Conservation (phyloP, 1,140 invertebrate species). For the Calycopis cecrops region DNA sequence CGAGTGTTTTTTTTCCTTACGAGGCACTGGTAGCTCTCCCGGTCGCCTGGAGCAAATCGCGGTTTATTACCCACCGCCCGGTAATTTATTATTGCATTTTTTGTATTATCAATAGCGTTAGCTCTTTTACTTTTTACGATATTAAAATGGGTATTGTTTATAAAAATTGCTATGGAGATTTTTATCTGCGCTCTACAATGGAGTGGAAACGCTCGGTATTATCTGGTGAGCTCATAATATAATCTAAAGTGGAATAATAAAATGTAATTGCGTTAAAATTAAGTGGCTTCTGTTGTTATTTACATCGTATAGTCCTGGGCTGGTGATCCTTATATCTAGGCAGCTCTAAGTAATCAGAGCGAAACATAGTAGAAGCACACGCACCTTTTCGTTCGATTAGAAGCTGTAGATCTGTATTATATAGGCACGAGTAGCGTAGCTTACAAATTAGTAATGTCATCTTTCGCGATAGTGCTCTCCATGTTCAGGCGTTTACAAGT, state of each 20-base stretch:
- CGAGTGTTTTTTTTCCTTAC: constrained; percentile 50
- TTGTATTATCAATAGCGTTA: constrained; percentile 72
- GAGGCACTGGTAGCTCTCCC: constrained; percentile 60
- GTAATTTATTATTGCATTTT: constrained; percentile 74
- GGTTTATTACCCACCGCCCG: constrained; percentile 63
- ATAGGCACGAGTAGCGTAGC: no score
- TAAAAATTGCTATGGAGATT: constrained; percentile 61
- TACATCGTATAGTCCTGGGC: no score
- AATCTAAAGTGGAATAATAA: constrained; percentile 2
- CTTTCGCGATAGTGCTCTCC: no score
- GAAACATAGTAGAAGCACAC: no score
- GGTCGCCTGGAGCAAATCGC: constrained; percentile 70
- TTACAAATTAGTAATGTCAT: no score
- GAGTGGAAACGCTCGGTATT: constrained; percentile 5
- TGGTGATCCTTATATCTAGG: no score
- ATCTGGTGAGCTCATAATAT: neutral
- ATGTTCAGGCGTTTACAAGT: no score
- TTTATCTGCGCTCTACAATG: constrained; percentile 34
- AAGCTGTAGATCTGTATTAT: no score
- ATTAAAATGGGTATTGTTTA: constrained; percentile 73
- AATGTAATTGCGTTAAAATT: no score
- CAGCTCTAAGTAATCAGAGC: no score
- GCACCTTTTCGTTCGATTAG: no score
- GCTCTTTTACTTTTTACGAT: constrained; percentile 60
- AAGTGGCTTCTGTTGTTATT: no score